Evolutionary conservation across 2,888 invertebrate genomes (phyloP).

Genomic region (Acleris literana): DNA sequence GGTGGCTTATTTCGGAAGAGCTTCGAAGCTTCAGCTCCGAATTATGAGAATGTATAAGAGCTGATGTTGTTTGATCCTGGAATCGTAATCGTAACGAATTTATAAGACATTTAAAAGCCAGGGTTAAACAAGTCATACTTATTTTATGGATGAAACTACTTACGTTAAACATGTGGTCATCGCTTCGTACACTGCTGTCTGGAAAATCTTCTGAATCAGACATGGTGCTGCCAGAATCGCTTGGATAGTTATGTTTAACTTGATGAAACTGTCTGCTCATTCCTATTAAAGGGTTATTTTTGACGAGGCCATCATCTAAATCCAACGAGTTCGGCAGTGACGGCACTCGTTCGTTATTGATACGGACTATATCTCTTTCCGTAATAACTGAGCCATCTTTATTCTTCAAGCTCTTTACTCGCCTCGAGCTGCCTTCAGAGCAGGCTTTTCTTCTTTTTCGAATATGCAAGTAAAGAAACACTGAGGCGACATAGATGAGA

Average conservation of each 20-base stretch:
- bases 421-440: conserved; percentile 71
- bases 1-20: conserved; percentile 65
- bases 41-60: conserved; percentile 86
- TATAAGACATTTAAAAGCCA: conserved; percentile 8
- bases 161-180: conserved; percentile 67
- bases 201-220: conserved; percentile 86
- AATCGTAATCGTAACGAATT: conserved; percentile 41
- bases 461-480: conserved; percentile 91
- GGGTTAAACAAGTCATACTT: not conserved
- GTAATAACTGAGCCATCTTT: conserved; percentile 72
- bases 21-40: conserved; percentile 65
- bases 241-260: conserved; percentile 60
- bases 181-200: conserved; percentile 67
- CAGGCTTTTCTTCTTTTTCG: conserved; percentile 85
- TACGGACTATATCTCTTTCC: conserved; percentile 74
- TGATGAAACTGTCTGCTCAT: conserved; percentile 86
- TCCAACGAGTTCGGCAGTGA: conserved; percentile 70
- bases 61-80: conserved; percentile 85
- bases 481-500: conserved; percentile 93
- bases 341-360: conserved; percentile 71
- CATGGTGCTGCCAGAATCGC: conserved; percentile 84
- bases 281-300: conserved; percentile 88
- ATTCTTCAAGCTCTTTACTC: conserved; percentile 66
- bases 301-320: conserved; percentile 88
- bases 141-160: conserved; percentile 31